Percentiles rank a stretch among this genome's conserved stretches.
These are phyloP conservation scores for Ferrisia virgata DNA, from an alignment of 2,888 invertebrate genomes.

Conservation along the genomic window DNA sequence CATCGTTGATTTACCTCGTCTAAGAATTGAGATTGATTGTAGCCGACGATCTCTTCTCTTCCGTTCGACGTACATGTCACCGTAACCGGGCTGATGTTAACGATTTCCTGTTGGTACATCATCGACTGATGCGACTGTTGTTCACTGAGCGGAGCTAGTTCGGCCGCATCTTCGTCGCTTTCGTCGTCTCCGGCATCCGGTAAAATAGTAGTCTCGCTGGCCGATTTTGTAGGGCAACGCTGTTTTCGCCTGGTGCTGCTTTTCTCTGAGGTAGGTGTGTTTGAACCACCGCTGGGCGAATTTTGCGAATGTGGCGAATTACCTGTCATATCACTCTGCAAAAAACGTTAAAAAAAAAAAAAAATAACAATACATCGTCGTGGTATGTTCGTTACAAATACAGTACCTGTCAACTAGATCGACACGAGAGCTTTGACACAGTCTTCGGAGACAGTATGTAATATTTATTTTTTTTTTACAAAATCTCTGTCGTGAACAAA, in stretches of 20 bases:
- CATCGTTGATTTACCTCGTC: slow-evolving; percentile 29
- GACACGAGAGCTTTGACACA: too few relatives aligned
- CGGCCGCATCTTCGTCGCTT: slow-evolving; percentile 34
- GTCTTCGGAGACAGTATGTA: too few relatives aligned
- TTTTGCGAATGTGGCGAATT: background rate
- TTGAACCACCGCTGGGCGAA: background rate
- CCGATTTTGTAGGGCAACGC: slow-evolving; percentile 40
- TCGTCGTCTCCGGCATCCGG: slow-evolving; percentile 20
- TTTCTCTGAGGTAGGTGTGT: slow-evolving; percentile 40
- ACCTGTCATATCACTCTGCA: slow-evolving; percentile 27
- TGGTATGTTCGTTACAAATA: too few relatives aligned
- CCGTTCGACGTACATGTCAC: slow-evolving; percentile 44
- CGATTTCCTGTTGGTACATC: slow-evolving; percentile 40
- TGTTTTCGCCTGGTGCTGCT: slow-evolving; percentile 42
- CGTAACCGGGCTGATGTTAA: slow-evolving; percentile 44
- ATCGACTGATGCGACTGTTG: slow-evolving; percentile 5
- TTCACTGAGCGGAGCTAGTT: slow-evolving; percentile 19
- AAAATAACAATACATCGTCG: too few relatives aligned
- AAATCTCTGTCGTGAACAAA: too few relatives aligned
- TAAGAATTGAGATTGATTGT: slow-evolving; percentile 40
- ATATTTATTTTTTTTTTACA: too few relatives aligned
- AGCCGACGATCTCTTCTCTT: slow-evolving; percentile 42
- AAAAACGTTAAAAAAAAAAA: background rate
- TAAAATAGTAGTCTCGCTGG: slow-evolving; percentile 4
- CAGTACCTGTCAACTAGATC: too few relatives aligned